phyloP scores from a whole-genome alignment of 2,797 vertebrate genomes.

The Heteromormyrus szaboi region DNA sequence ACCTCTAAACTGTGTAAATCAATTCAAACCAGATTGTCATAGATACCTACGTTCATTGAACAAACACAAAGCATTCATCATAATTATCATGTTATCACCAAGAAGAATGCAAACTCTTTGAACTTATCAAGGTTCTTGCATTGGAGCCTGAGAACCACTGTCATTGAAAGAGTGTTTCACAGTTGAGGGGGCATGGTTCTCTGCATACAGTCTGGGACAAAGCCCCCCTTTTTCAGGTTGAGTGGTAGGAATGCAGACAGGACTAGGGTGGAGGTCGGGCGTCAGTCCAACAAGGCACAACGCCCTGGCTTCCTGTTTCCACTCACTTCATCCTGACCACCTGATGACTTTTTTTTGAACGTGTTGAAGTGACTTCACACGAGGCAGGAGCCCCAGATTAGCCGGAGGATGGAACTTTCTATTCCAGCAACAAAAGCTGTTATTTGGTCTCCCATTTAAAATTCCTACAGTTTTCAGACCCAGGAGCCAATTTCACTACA shows the following conservation, averaged over 20 bases:
- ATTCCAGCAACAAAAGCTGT: background rate
- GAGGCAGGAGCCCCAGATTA: background rate
- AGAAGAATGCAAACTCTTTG: background rate
- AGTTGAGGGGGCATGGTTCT: background rate
- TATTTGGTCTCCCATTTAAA: background rate
- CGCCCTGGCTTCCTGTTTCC: background rate
- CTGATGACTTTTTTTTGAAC: background rate
- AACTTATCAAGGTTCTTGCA: background rate
- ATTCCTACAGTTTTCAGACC: background rate
- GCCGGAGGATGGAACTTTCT: background rate
- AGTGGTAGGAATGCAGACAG: background rate
- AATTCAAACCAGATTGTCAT: background rate
- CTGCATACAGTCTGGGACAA: background rate
- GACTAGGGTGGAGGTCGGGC: background rate
- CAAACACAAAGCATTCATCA: background rate
- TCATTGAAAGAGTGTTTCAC: background rate
- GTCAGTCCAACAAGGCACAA: background rate
- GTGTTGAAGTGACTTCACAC: background rate
- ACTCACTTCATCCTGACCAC: background rate
- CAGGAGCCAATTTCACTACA: background rate
- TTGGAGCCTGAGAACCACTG: background rate
- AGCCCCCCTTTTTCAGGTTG: background rate
- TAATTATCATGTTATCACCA: background rate
- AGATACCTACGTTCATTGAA: background rate
- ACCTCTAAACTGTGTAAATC: background rate